A percentile compares a stretch with the other conserved stretches of the same genome.
These are phyloP conservation scores for Isotomurus palustris DNA, from an alignment of 2,888 invertebrate species.

Conservation along the genomic window DNA sequence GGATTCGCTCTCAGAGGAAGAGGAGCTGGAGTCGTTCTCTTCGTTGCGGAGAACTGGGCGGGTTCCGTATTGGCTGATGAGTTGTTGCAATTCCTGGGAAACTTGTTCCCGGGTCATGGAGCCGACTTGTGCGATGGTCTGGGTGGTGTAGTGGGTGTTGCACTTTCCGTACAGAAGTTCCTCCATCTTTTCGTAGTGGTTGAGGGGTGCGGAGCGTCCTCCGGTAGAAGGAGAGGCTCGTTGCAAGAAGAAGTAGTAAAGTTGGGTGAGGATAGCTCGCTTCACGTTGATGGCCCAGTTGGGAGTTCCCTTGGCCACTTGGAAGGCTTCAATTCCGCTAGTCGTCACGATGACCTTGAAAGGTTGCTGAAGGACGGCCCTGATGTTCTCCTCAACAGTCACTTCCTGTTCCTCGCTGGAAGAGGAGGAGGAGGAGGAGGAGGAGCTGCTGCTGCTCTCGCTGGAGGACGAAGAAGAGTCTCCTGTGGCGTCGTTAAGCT, in stretches of 20 bases:
- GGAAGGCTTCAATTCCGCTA: constrained; percentile 2
- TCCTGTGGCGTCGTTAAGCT: background rate
- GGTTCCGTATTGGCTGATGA: background rate
- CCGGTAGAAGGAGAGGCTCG: background rate
- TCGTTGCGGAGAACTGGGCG: background rate
- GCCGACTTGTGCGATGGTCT: background rate
- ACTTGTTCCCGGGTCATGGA: background rate
- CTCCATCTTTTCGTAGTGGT: background rate
- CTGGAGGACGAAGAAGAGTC: constrained; percentile 1
- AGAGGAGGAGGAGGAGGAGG: background rate
- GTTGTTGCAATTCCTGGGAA: background rate
- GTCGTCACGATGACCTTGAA: background rate
- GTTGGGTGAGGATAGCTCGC: constrained; percentile 1
- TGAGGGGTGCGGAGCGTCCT: background rate
- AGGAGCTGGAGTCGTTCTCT: constrained; percentile 8
- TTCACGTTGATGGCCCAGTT: constrained; percentile 12
- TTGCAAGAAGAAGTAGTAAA: constrained; percentile 8
- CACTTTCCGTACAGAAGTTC: constrained; percentile 3
- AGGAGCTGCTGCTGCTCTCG: background rate
- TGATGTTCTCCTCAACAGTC: background rate
- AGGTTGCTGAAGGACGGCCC: background rate
- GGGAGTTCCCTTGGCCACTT: constrained; percentile 3
- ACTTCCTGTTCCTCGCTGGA: constrained; percentile 1
- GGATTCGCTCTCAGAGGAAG: constrained; percentile 1
- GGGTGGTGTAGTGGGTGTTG: background rate